phyloP scores from a whole-genome alignment of 2,888 invertebrate species.

The Eulithis prunata region DNA sequence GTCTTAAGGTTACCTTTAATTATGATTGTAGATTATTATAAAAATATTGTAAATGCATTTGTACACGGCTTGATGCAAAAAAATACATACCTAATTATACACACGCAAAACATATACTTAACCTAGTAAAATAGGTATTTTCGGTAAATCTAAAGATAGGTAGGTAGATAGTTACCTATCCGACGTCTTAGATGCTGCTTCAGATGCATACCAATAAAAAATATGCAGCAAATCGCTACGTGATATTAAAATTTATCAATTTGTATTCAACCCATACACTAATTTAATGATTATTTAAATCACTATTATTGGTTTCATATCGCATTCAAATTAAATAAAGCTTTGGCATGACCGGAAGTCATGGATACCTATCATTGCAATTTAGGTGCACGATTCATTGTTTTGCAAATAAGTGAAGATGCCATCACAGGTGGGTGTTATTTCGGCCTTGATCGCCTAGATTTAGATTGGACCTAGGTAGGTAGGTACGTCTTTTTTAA shows the following conservation, averaged over 20 bases:
- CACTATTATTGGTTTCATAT: slow-evolving; percentile 11
- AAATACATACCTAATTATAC: too few species aligned
- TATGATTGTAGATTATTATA: too few species aligned
- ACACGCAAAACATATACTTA: too few species aligned
- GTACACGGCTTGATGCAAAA: too few species aligned
- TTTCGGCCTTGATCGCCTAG: background rate
- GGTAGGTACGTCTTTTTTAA: background rate
- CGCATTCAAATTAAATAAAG: slow-evolving; percentile 14
- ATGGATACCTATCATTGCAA: slow-evolving; percentile 9
- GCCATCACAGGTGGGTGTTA: background rate
- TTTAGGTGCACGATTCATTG: slow-evolving; percentile 17
- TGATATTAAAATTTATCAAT: background rate
- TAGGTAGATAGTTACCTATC: too few species aligned
- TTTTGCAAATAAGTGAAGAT: slow-evolving; percentile 10
- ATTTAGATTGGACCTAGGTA: slow-evolving; percentile 7
- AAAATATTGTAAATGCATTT: too few species aligned
- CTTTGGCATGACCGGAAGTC: slow-evolving; percentile 14
- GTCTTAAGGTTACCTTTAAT: too few species aligned
- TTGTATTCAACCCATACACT: slow-evolving; percentile 15
- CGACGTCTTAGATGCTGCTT: too few species aligned
- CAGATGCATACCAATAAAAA: too few species aligned
- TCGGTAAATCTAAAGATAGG: too few species aligned
- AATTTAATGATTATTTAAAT: slow-evolving; percentile 13
- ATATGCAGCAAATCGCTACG: too few species aligned
- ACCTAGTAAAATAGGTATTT: too few species aligned